Percentiles rank a stretch among this genome's conserved stretches.
Evolutionary conservation across 2,888 invertebrate genomes (phyloP).

Genomic region (Drosophila pseudotalamancana): DNA sequence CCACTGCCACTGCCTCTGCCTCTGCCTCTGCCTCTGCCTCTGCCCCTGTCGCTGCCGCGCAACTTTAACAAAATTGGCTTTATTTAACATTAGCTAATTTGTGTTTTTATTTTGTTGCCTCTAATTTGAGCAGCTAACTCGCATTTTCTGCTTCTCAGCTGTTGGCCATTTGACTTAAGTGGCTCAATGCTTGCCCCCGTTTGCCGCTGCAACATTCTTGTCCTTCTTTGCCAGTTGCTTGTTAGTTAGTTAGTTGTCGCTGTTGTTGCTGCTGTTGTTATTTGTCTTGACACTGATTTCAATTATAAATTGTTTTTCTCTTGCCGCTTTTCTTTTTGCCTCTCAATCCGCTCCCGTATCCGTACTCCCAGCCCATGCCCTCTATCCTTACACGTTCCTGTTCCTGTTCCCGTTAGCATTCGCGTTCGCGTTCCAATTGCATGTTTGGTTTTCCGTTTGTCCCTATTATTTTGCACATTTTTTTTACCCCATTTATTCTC

Average conservation of each 20-base stretch:
- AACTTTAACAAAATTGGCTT: conserved; percentile 52
- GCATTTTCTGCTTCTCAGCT: conserved; percentile 13
- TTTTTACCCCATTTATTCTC: not conserved
- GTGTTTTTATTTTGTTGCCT: conserved; percentile 44
- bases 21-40: not conserved
- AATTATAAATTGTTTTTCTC: conserved; percentile 69
- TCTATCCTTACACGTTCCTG: conserved; percentile 4
- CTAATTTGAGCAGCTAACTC: conserved; percentile 40
- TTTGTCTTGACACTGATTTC: conserved; percentile 70
- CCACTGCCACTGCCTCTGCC: conserved; percentile 1
- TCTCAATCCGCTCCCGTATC: conserved; percentile 17
- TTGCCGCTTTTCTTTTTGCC: conserved; percentile 3
- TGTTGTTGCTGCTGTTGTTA: conserved; percentile 3
- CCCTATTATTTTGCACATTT: not conserved
- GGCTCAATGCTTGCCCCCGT: conserved; percentile 35
- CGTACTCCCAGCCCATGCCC: too few species aligned
- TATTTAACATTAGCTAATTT: conserved; percentile 76
- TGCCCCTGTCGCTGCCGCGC: not conserved
- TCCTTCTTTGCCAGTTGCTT: conserved; percentile 6
- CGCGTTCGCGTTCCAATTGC: not conserved
- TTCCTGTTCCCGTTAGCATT: not conserved
- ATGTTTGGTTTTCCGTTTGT: not conserved
- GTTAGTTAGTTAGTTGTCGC: conserved; percentile 3
- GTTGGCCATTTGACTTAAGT: conserved; percentile 55
- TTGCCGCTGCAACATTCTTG: conserved; percentile 19